Conservation (phyloP, 2,888 invertebrate genomes). For the Siphlonurus alternatus region DNA sequence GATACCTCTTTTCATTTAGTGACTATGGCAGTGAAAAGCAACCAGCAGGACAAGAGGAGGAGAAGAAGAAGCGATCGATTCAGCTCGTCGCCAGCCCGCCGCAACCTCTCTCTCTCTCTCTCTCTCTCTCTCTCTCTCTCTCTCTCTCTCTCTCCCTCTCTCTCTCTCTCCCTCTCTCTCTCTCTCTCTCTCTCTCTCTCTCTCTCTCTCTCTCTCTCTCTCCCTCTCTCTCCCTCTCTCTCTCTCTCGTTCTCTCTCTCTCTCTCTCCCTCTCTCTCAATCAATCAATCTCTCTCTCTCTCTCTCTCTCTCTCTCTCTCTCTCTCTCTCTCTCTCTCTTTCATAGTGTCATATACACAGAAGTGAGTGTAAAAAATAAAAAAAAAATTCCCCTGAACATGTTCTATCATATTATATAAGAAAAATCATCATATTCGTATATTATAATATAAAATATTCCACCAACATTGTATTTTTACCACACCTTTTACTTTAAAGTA, state of each 20-base stretch:
- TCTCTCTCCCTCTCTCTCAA: not conserved
- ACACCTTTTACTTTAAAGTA: too few relatives aligned
- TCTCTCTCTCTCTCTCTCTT: not conserved
- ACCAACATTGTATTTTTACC: too few relatives aligned
- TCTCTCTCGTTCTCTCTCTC: not conserved
- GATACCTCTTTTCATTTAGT: too few relatives aligned
- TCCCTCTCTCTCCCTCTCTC: not conserved
- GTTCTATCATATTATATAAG: too few relatives aligned
- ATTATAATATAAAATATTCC: too few relatives aligned
- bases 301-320: not conserved
- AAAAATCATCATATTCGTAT: too few relatives aligned
- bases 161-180: not conserved
- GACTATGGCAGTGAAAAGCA: not conserved
- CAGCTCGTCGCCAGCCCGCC: not conserved
- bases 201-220: not conserved
- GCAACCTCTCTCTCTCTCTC: not conserved
- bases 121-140: not conserved
- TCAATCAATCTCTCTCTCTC: not conserved
- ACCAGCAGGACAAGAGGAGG: not conserved
- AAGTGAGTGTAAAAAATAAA: too few relatives aligned
- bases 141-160: not conserved
- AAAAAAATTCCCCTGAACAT: too few relatives aligned
- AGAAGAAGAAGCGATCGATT: not conserved
- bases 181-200: not conserved
- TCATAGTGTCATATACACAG: too few relatives aligned